Base-by-base conservation (phyloP, 2,888 invertebrate genomes). In the Dendrolimus pini region DNA sequence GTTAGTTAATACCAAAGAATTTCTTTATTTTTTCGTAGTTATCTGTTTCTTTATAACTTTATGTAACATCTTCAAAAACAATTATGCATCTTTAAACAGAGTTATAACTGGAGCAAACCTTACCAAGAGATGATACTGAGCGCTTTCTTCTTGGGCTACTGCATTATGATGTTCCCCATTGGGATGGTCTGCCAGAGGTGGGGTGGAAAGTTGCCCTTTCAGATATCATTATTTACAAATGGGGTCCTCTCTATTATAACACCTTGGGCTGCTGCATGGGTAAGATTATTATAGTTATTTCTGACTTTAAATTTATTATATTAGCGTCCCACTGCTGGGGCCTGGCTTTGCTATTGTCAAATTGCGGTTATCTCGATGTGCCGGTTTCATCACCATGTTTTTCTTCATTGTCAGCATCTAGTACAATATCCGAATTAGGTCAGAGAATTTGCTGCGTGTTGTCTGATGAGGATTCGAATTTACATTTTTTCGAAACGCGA, bases 161-260 rank as follows among this genome's bases (percentile, higher is more conserved):
- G 81, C n/a, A 65, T 86, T n/a, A 89, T 89, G 65, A 91, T 91
- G 69, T 77, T 92, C 12, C 90, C 91, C 0, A 86, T 91, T 42
- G 93, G 93, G 0, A 72, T 92, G 59, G 72, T 94, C 41, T 92
- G 93, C 0, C 93, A 93, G 64, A 78, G 83, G 1, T 92, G 92
- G 77, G 94, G 94, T 1, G 94, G 93, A 0, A 93, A 93, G 65
- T 76, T 90, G 54, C 81, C 94, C 0, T 65, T 90, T 9, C 82
- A 86, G 41, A 62, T 82, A 1, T 85, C 90, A 0, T 72, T 93
- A 52, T 62, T 74, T 12, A 58, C 71, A 0, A 84, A 77, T 56
- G 74, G 68, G 0, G 13, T 77, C 1, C 42, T 70, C 1, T 70
- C 70, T 9, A 62, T 85, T 41, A 52, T 75, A 0, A 74, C 80